Conservation (phyloP, 92 coral and sea anemone genomes). For the Siderastrea radians region DNA sequence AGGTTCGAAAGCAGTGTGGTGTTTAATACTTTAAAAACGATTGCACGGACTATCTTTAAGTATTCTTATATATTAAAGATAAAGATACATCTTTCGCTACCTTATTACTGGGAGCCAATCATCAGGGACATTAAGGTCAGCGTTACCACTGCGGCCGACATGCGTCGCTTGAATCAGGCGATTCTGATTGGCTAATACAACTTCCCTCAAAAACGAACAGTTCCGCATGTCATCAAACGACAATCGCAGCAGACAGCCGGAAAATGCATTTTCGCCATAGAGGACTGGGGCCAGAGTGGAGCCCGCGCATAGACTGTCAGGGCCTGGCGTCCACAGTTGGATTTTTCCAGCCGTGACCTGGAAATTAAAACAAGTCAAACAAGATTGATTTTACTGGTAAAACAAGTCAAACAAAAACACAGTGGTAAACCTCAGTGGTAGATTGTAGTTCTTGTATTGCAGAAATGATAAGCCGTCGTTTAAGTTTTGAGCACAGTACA, state of each 20-base stretch:
- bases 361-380: not conserved
- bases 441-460: no score
- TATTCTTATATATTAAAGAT: not conserved
- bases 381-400: not conserved
- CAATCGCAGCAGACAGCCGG: slow-evolving; percentile 86
- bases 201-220: slow-evolving; percentile 81
- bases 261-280: slow-evolving; percentile 79
- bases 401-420: no score
- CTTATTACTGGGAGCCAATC: slow-evolving; percentile 93
- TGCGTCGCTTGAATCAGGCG: slow-evolving; percentile 86
- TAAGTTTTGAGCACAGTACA: no score
- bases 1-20: no score
- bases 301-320: slow-evolving; percentile 79
- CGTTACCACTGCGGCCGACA: slow-evolving; percentile 95
- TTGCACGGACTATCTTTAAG: not conserved
- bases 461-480: no score
- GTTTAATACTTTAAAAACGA: no score
- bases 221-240: slow-evolving; percentile 89
- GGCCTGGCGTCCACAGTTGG: slow-evolving; percentile 80
- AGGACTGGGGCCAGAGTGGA: slow-evolving; percentile 68
- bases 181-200: slow-evolving; percentile 81
- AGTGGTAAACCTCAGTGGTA: not conserved
- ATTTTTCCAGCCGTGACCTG: slow-evolving; percentile 73
- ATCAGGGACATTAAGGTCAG: slow-evolving; percentile 57
- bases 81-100: slow-evolving; percentile 44